These are phyloP conservation scores for Chlorodrepanis virens DNA, from an alignment of 2,113 vertebrate species.

Conservation along the genomic window DNA sequence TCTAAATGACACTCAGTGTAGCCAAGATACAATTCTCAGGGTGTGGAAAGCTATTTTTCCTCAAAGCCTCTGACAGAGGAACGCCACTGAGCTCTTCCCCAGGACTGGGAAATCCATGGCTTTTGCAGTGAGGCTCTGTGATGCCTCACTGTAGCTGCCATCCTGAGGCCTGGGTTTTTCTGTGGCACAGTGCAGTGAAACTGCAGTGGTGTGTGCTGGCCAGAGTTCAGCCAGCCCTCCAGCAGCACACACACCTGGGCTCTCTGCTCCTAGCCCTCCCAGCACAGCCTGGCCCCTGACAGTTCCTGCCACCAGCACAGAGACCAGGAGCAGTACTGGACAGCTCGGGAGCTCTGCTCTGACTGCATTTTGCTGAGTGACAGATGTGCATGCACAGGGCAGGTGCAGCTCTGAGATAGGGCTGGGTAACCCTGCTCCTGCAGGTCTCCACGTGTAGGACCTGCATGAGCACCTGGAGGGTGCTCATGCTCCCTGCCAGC, in stretches of 20 bases:
- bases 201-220: not conserved
- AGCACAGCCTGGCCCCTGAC: not conserved
- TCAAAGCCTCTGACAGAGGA: not conserved
- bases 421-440: not conserved
- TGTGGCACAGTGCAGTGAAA: not conserved
- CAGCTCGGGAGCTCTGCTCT: not conserved
- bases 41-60: not conserved
- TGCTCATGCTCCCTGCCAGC: not conserved
- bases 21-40: not conserved
- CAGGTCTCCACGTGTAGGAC: accelerated
- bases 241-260: not conserved
- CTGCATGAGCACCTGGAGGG: too few relatives aligned
- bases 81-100: not conserved
- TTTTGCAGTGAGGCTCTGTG: not conserved
- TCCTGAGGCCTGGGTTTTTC: not conserved
- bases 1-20: not conserved
- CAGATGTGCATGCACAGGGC: not conserved
- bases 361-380: not conserved
- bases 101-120: not conserved
- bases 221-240: not conserved
- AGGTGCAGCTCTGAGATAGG: not conserved
- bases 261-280: not conserved
- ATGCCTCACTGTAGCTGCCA: not conserved
- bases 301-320: not conserved
- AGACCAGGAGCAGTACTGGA: not conserved